Evolutionary conservation across 53 echinoderm and acorn worm species (phyloP), one percentile per base, ranked within the genome.

Genomic region (Luidia sarsii): DNA sequence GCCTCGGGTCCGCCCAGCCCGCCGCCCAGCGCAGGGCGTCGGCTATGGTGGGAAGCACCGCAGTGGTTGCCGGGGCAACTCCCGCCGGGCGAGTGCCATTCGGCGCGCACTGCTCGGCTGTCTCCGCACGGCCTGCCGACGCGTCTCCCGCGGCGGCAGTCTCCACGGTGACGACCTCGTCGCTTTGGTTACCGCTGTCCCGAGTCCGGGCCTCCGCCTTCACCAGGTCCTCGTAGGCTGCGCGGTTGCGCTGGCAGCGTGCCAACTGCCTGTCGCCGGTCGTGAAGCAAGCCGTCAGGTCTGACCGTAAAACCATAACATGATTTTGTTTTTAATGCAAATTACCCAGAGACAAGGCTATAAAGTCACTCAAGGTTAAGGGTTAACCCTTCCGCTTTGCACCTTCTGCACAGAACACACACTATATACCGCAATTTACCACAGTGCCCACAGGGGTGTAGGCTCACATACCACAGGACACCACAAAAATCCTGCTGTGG

Each of bases 11-110:
- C 38, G 89, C 94, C 65, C 86, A 74, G 64, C 91, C 80, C 20
- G 85, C 85, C 3, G 94, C 94, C 99, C 99, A 99, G 77, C 84
- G 87, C 21, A 99, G 83, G 7, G 99, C 94, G 67, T 89, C 94
- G 1, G 71, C 74, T 21, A 99, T 99, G 22, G 81, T 89, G 5
- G 75, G 71, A 21, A 99, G 65, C 14, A 80, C 82, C 14, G 60
- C 80, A 1, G 82, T 67, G 31, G 87, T 87, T 18, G 91, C 30
- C 39, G 67, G 45, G 0, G 45, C 11, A 19, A 69, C 21, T 34
- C 59, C 34, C 18, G 14, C 61, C 0, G 77, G 30, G 77, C 61
- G 43, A n/a, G 77, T 77, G 30, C 61, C 57, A 39, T 39, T 27
- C 39, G 21, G 50, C 41, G 20, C 41, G 45, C 68, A 68, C 3